A percentile compares a stretch with the other conserved stretches of the same genome.
phyloP scores from a whole-genome alignment of 2,888 invertebrate species.

The Acanthosepion esculentum region DNA sequence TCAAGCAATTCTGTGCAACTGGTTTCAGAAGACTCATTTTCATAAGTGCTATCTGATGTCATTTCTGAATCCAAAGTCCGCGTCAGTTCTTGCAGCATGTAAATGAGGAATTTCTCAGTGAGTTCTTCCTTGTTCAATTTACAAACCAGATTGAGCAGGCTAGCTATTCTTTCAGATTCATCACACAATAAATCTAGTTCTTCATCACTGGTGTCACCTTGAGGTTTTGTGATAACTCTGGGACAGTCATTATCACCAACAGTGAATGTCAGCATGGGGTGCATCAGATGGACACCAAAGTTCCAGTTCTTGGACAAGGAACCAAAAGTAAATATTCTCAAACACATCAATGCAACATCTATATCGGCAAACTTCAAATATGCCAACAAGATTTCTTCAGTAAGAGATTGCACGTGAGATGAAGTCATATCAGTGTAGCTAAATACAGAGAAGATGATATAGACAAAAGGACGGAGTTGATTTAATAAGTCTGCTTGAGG shows the following conservation, averaged over 20 bases:
- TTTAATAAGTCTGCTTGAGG: constrained; percentile 56
- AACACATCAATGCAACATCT: not conserved
- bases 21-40: not conserved
- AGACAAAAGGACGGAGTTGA: constrained; percentile 55
- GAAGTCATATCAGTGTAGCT: constrained; percentile 54
- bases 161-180: not conserved
- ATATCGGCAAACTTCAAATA: constrained; percentile 25
- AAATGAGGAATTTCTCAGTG: not conserved
- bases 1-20: constrained; percentile 49
- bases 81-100: constrained; percentile 12
- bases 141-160: not conserved
- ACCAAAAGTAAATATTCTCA: not conserved
- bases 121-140: not conserved
- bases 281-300: not conserved
- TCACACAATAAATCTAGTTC: constrained; percentile 18
- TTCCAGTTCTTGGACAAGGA: not conserved
- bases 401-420: not conserved
- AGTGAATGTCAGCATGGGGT: not conserved
- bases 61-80: not conserved
- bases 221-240: not conserved
- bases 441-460: constrained; percentile 60
- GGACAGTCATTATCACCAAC: not conserved
- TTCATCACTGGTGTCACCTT: not conserved
- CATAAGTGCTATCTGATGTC: not conserved
- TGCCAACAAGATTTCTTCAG: not conserved